Evolutionary conservation across 1,140 invertebrate genomes (phyloP).

Genomic region (Drosophila bipectinata): DNA sequence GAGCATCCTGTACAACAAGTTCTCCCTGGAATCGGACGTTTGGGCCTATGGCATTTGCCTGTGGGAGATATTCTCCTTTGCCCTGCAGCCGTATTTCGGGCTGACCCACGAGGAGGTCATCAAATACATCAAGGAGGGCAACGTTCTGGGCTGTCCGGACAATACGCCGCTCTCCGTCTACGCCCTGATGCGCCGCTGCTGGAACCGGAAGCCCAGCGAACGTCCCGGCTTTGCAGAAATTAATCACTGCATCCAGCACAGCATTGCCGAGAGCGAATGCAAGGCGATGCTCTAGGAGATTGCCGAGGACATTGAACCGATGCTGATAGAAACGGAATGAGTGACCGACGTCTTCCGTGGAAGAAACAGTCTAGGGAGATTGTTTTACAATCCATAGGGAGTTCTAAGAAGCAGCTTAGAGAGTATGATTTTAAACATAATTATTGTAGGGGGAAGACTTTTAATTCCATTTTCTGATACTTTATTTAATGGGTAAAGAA

Average conservation of each 20-base stretch:
- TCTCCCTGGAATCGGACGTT: slow-evolving; percentile 96
- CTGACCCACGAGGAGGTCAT: slow-evolving; percentile 98
- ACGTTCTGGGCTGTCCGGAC: slow-evolving; percentile 93
- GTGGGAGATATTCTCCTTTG: slow-evolving; percentile 98
- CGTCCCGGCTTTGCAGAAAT: slow-evolving; percentile 91
- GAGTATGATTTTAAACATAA: too few species aligned
- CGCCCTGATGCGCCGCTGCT: slow-evolving; percentile 96
- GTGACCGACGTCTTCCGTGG: slow-evolving; percentile 70
- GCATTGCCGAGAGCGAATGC: slow-evolving; percentile 78
- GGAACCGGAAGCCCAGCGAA: slow-evolving; percentile 92
- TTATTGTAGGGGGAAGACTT: too few species aligned
- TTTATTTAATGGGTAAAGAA: too few species aligned
- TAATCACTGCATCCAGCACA: slow-evolving; percentile 82
- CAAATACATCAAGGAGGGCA: slow-evolving; percentile 95
- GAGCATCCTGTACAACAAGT: slow-evolving; percentile 96
- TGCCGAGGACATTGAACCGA: background rate
- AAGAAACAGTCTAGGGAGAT: background rate
- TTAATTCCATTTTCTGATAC: too few species aligned
- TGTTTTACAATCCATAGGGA: background rate
- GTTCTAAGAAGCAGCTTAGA: background rate
- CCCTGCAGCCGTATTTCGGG: slow-evolving; percentile 96
- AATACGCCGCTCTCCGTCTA: slow-evolving; percentile 96
- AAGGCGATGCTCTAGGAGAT: slow-evolving; percentile 73
- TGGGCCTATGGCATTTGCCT: slow-evolving; percentile 97
- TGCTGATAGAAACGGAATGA: slow-evolving; percentile 39